A percentile compares a stretch with the other conserved stretches of the same genome.
Conservation (phyloP, 2,888 invertebrate species). For the Diabrotica balteata region DNA sequence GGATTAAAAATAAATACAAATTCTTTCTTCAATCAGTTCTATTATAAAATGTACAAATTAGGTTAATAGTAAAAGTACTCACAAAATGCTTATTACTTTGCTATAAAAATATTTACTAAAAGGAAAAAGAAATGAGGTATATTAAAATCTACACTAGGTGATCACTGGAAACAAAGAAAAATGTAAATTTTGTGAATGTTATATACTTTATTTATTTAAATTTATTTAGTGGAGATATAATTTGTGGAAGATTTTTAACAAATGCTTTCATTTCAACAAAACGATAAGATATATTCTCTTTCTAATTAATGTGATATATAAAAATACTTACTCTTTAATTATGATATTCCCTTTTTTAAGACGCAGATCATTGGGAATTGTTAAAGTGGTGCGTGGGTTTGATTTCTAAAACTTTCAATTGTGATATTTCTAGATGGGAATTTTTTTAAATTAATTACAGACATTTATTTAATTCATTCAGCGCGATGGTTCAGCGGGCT, state of each 20-base stretch:
- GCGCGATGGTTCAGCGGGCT: too few relatives aligned
- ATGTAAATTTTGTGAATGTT: constrained; percentile 20
- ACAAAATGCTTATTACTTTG: constrained; percentile 33
- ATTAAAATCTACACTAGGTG: constrained; percentile 34
- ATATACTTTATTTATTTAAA: constrained; percentile 16
- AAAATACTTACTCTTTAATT: too few relatives aligned
- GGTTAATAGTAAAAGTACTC: constrained; percentile 35
- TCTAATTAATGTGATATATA: too few relatives aligned
- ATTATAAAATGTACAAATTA: constrained; percentile 36
- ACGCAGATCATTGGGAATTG: too few relatives aligned
- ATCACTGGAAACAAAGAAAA: constrained; percentile 25
- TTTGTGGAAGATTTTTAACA: constrained; percentile 14
- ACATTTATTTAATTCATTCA: too few relatives aligned
- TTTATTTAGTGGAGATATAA: constrained; percentile 12
- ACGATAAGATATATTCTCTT: too few relatives aligned
- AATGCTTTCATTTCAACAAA: constrained; percentile 11
- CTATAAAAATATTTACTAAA: constrained; percentile 33
- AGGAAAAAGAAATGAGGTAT: constrained; percentile 41
- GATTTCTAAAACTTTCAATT: too few relatives aligned
- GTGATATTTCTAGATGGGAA: too few relatives aligned
- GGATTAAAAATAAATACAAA: too few relatives aligned
- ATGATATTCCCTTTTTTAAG: too few relatives aligned
- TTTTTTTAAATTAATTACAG: too few relatives aligned
- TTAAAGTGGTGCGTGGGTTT: too few relatives aligned
- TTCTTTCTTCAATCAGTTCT: constrained; percentile 28